Percentiles rank a stretch among this genome's conserved stretches.
phyloP scores from a whole-genome alignment of 2,113 vertebrate species.

The Ranitomeya imitator region DNA sequence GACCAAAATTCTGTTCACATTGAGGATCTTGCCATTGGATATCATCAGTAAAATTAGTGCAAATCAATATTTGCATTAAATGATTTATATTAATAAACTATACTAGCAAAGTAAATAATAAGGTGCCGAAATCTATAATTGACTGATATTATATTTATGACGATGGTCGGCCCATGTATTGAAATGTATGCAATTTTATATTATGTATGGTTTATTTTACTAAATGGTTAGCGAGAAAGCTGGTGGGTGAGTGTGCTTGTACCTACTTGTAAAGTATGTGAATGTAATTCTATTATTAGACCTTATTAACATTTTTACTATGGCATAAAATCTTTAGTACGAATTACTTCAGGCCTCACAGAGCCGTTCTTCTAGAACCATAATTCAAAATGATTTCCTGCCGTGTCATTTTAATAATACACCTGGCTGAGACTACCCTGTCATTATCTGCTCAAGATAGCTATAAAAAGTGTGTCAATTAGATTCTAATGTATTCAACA shows the following conservation, averaged over 20 bases:
- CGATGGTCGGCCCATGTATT: not conserved
- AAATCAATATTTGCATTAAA: too few relatives aligned
- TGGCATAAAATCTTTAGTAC: constrained; percentile 44
- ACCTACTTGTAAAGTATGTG: constrained; percentile 24
- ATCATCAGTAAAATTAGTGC: too few relatives aligned
- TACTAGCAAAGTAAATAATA: too few relatives aligned
- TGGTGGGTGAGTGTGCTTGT: not conserved
- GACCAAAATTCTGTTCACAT: too few relatives aligned
- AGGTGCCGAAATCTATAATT: too few relatives aligned
- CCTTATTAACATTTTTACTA: constrained; percentile 48
- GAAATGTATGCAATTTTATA: not conserved
- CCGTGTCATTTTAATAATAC: constrained; percentile 53
- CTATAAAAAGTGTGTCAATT: constrained; percentile 56
- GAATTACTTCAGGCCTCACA: constrained; percentile 38
- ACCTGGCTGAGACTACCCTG: constrained; percentile 45
- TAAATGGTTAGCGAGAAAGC: not conserved
- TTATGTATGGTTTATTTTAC: not conserved
- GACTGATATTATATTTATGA: too few relatives aligned
- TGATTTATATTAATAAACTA: too few relatives aligned
- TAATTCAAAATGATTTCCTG: constrained; percentile 51
- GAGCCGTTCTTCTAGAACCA: constrained; percentile 43
- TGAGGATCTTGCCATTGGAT: too few relatives aligned
- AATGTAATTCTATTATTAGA: constrained; percentile 32
- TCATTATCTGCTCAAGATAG: constrained; percentile 53
- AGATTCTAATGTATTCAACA: constrained; percentile 55